Evolutionary conservation across 2,888 invertebrate genomes (phyloP).

Genomic region (Lepidonotus clava): DNA sequence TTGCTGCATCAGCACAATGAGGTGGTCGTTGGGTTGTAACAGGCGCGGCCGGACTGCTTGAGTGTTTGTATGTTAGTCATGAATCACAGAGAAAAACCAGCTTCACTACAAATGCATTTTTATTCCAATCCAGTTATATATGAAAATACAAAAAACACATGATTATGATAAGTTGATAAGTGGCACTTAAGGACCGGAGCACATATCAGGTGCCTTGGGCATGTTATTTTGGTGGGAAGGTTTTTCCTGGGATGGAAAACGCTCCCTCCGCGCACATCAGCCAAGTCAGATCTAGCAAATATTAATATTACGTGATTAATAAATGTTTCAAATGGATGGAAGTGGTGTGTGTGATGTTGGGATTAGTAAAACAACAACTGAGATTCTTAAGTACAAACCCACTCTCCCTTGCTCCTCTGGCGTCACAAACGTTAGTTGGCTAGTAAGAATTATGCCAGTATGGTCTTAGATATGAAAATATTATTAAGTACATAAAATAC

Average conservation of each 20-base stretch:
- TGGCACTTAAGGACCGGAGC: constrained; percentile 52
- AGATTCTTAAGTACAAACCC: constrained; percentile 55
- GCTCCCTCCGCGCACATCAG: constrained; percentile 38
- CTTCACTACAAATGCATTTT: constrained; percentile 60
- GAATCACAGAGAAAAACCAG: constrained; percentile 60
- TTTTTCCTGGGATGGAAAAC: constrained; percentile 37
- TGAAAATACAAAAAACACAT: constrained; percentile 56
- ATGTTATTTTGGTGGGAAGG: background rate
- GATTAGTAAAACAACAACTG: constrained; percentile 52
- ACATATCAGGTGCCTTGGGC: constrained; percentile 48
- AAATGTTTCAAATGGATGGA: constrained; percentile 53
- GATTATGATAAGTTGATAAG: constrained; percentile 51
- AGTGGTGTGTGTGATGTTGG: constrained; percentile 53
- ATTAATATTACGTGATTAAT: constrained; percentile 51
- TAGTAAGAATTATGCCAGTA: constrained; percentile 57
- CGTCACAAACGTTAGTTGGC: constrained; percentile 56
- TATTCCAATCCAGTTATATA: constrained; percentile 57
- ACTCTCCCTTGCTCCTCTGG: constrained; percentile 36
- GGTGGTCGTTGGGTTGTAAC: no score
- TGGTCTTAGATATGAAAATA: constrained; percentile 56
- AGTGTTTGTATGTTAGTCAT: constrained; percentile 56
- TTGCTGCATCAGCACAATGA: no score
- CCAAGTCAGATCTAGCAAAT: constrained; percentile 39
- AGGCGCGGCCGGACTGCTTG: background rate
- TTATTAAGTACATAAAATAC: constrained; percentile 58